Conservation (phyloP, 1,140 invertebrate species). For the Temnothorax longispinosus region DNA sequence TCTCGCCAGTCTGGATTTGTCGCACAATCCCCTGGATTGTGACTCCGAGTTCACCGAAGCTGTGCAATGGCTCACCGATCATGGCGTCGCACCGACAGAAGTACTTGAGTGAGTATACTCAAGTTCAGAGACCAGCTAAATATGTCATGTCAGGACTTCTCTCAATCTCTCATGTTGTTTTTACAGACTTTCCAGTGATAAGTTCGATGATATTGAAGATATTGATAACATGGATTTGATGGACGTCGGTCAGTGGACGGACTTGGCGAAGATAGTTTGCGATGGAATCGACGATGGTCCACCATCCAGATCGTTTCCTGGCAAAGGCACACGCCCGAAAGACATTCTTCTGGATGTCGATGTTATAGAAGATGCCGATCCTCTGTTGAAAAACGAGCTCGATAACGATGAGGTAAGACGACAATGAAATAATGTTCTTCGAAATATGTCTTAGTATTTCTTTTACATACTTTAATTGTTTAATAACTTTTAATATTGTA, state of each 20-base stretch:
- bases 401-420: slow-evolving; percentile 63
- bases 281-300: slow-evolving; percentile 76
- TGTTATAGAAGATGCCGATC: slow-evolving; percentile 46
- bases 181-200: slow-evolving; percentile 61
- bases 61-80: slow-evolving; percentile 82
- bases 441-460: not conserved
- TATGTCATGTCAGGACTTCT: not conserved
- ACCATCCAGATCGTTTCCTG: slow-evolving; percentile 66
- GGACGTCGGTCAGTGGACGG: slow-evolving; percentile 78
- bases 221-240: slow-evolving; percentile 68
- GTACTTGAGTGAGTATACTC: slow-evolving; percentile 49
- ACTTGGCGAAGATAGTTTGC: slow-evolving; percentile 81
- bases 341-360: slow-evolving; percentile 20
- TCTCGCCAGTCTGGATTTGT: slow-evolving; percentile 81
- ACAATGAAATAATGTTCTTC: not conserved
- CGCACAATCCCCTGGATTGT: slow-evolving; percentile 83
- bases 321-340: slow-evolving; percentile 33
- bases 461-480: not conserved
- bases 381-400: slow-evolving; percentile 38
- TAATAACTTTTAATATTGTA: not conserved
- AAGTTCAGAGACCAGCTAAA: not conserved
- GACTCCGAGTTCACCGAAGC: slow-evolving; percentile 82
- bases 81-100: slow-evolving; percentile 81
- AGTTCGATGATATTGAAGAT: slow-evolving; percentile 47
- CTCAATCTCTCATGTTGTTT: not conserved